A percentile compares a stretch with the other conserved stretches of the same genome.
phyloP scores from a whole-genome alignment of 37 sponge, comb jelly and placozoan genomes.

The Beroe ovata region DNA sequence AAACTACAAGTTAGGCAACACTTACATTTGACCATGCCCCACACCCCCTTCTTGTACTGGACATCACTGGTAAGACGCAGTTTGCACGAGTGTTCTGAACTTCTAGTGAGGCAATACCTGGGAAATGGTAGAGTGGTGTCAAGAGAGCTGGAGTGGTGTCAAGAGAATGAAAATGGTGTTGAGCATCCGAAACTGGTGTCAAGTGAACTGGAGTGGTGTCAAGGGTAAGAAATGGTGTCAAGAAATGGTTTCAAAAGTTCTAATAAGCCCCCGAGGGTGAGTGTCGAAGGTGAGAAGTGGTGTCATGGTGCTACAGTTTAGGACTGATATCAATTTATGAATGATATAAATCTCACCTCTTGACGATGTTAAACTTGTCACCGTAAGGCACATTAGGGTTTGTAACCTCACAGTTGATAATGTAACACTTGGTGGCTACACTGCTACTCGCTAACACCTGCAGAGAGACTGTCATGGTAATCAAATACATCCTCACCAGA shows the following conservation, averaged over 20 bases:
- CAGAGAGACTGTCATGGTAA: too few species aligned
- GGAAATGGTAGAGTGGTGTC: slow-evolving; percentile 4
- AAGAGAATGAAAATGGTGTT: not conserved
- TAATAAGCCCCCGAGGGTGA: not conserved
- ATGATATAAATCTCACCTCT: not conserved
- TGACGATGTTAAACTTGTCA: slow-evolving; percentile 67
- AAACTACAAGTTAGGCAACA: not conserved
- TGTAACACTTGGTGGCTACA: slow-evolving; percentile 22
- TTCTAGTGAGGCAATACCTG: slow-evolving; percentile 20
- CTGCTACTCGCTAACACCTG: slow-evolving; percentile 43
- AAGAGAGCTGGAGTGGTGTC: not conserved
- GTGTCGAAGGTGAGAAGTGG: not conserved
- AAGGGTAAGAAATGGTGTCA: not conserved
- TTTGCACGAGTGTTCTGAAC: slow-evolving; percentile 22
- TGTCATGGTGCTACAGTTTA: too few species aligned
- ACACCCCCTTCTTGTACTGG: slow-evolving; percentile 68
- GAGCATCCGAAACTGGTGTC: not conserved
- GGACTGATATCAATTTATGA: too few species aligned
- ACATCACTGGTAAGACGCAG: slow-evolving; percentile 62
- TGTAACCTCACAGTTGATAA: slow-evolving; percentile 54
- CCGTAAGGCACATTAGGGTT: slow-evolving; percentile 65
- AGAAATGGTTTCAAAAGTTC: too few species aligned
- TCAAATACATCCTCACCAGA: too few species aligned
- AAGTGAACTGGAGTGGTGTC: not conserved
- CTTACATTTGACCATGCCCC: slow-evolving; percentile 68